Conservation (phyloP, 1,140 invertebrate genomes). For the Ceratosolen fusciceps region DNA sequence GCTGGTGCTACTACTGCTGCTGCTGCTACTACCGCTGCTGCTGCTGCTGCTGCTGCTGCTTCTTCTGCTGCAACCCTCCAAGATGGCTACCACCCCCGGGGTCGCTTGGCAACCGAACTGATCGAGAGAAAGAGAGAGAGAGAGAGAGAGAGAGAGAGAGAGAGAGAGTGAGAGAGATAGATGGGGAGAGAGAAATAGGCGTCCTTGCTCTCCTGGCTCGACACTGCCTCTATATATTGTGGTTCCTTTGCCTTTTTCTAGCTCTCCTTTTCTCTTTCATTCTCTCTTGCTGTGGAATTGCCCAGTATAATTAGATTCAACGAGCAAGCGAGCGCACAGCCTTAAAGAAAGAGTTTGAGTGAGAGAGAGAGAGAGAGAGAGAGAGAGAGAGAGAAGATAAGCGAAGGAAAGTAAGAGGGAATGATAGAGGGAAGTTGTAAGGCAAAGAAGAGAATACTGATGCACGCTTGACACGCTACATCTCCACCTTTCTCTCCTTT, state of each 20-base stretch:
- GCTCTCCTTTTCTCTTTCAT: slow-evolving; percentile 30
- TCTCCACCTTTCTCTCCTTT: not conserved
- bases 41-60: slow-evolving; percentile 46
- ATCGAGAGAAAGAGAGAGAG: slow-evolving; percentile 31
- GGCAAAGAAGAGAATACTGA: slow-evolving; percentile 47
- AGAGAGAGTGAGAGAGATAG: not conserved
- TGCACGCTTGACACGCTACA: slow-evolving; percentile 2
- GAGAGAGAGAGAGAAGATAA: not conserved
- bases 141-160: slow-evolving; percentile 15
- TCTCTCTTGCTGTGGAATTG: slow-evolving; percentile 43
- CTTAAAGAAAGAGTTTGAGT: not conserved
- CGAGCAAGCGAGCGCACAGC: slow-evolving; percentile 54
- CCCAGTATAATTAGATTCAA: slow-evolving; percentile 63
- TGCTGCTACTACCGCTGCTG: slow-evolving; percentile 31
- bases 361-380: slow-evolving; percentile 4
- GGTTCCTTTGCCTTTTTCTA: slow-evolving; percentile 10
- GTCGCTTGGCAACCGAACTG: slow-evolving; percentile 68
- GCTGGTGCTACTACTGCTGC: slow-evolving; percentile 38
- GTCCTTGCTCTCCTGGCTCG: not conserved
- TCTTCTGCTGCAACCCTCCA: slow-evolving; percentile 68
- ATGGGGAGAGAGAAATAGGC: slow-evolving; percentile 18
- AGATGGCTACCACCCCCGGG: slow-evolving; percentile 67
- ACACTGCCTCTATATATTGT: slow-evolving; percentile 40
- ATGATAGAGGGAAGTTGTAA: not conserved
- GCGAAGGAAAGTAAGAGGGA: not conserved